phyloP scores from a whole-genome alignment of 1,140 invertebrate genomes.

The Zaprionus gabonicus region DNA sequence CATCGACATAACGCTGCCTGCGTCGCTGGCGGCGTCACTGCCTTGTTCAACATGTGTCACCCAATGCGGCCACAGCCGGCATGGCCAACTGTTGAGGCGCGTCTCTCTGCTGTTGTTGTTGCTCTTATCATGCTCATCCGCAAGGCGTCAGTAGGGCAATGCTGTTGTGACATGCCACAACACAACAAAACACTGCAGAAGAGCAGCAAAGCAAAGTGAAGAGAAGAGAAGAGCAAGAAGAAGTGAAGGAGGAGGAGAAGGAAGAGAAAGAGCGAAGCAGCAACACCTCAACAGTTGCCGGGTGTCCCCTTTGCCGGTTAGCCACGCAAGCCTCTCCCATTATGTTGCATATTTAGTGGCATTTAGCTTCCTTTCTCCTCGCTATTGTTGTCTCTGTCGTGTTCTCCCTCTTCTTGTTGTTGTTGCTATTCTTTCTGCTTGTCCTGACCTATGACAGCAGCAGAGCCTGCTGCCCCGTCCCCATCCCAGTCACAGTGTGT shows the following conservation, averaged over 20 bases:
- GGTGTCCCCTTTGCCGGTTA: constrained; percentile 8
- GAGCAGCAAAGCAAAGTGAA: constrained; percentile 1
- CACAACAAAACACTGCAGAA: constrained; percentile 13
- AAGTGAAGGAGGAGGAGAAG: background rate
- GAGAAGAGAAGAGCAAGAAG: background rate
- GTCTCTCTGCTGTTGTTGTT: constrained; percentile 24
- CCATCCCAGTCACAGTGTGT: constrained; percentile 17
- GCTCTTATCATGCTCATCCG: constrained; percentile 52
- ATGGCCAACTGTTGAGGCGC: constrained; percentile 66
- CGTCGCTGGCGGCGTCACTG: background rate
- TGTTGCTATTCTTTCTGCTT: constrained; percentile 14
- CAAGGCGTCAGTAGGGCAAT: constrained; percentile 30
- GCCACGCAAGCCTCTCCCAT: constrained; percentile 36
- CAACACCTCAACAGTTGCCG: background rate
- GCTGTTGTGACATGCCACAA: constrained; percentile 75
- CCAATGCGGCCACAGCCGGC: constrained; percentile 29
- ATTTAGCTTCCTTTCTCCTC: constrained; percentile 47
- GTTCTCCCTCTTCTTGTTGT: background rate
- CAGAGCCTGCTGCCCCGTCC: background rate
- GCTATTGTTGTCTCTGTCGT: constrained; percentile 4
- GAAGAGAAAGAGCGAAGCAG: background rate
- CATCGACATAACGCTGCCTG: background rate
- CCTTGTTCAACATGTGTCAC: constrained; percentile 64
- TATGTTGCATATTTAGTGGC: constrained; percentile 79
- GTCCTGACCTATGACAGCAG: constrained; percentile 53